Base-by-base conservation (phyloP, 2,113 vertebrate genomes). In the Muscicapa adusta region DNA sequence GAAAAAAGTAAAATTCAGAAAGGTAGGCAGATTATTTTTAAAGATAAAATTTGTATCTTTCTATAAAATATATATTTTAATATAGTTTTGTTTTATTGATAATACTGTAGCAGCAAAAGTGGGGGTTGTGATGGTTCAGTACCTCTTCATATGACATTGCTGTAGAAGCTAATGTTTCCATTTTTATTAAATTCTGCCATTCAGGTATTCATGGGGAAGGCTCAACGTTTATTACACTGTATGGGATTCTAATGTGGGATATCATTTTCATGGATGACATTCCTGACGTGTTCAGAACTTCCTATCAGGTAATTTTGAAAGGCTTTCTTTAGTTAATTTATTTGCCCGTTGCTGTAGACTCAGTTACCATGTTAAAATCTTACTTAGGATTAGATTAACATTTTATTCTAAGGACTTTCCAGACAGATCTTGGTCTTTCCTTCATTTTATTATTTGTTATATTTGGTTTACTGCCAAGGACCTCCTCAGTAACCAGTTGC, bases 151-250 rank as follows among this genome's bases (percentile, higher is more conserved):
- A 2, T 14, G 45, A 34, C 34, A 23, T 13, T 45, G 62, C 38
- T 95, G 34, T 48, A 53, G 77, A 72, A 79, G 25, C 75, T n/a
- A 60, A 72, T 47, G 20, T n/a, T 88, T 89, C 53, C 6, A 4
- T 60, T 85, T 72, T 42, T n/a, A 20, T n/a, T 87, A 33, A 24
- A 51, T 58, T 76, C 79, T 79, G 31, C 28, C 50, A 3, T 65
- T 61, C n/a, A 99, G 99, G 99, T 54, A 99, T 99, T 91, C 99
- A 99, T 10, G 99, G 99, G 20, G 99, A 99, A 95, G 99, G 99
- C 7, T 98, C 99, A 14, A 99, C 99, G 0, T 99, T 99, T 85
- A 98, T 98, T 63, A 99, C 98, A 0, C 93, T 99, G 29, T 99
- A 97, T 81, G 98, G 98, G 18, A 98, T 99, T 85, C 98, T 99